These are phyloP conservation scores for Morone saxatilis DNA, from an alignment of 2,113 vertebrate genomes.

Conservation along the genomic window DNA sequence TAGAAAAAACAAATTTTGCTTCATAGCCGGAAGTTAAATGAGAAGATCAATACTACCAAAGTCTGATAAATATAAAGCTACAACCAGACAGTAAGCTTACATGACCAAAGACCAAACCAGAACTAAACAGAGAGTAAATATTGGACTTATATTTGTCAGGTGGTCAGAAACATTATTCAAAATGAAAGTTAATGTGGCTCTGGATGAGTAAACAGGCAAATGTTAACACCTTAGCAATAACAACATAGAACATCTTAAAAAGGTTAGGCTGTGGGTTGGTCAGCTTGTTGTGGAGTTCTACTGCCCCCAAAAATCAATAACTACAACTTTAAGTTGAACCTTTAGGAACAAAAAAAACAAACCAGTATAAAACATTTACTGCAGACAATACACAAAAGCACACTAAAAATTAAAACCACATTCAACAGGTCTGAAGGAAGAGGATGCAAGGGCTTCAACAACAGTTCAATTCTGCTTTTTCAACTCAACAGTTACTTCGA, in stretches of 20 bases:
- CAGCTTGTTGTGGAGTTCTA: too few relatives aligned
- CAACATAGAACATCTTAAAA: neutral
- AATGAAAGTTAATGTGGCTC: neutral
- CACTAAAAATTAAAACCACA: neutral
- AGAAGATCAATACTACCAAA: too few relatives aligned
- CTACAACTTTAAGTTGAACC: neutral
- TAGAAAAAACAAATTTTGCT: too few relatives aligned
- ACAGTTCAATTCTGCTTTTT: neutral
- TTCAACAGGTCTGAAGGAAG: neutral
- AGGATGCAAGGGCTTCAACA: neutral
- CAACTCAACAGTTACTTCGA: neutral
- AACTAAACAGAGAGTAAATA: neutral
- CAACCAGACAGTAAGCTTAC: too few relatives aligned
- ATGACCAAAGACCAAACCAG: neutral
- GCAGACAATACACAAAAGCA: neutral
- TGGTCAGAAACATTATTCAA: neutral
- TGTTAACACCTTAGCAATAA: neutral
- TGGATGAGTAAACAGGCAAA: neutral
- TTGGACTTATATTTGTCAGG: neutral
- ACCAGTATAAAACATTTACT: neutral
- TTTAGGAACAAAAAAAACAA: neutral
- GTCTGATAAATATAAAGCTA: too few relatives aligned
- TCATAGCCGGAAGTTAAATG: too few relatives aligned
- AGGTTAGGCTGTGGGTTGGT: too few relatives aligned
- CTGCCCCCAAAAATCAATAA: neutral